These are phyloP conservation scores for Vipera latastei DNA, from an alignment of 2,797 vertebrate genomes.

Conservation along the genomic window DNA sequence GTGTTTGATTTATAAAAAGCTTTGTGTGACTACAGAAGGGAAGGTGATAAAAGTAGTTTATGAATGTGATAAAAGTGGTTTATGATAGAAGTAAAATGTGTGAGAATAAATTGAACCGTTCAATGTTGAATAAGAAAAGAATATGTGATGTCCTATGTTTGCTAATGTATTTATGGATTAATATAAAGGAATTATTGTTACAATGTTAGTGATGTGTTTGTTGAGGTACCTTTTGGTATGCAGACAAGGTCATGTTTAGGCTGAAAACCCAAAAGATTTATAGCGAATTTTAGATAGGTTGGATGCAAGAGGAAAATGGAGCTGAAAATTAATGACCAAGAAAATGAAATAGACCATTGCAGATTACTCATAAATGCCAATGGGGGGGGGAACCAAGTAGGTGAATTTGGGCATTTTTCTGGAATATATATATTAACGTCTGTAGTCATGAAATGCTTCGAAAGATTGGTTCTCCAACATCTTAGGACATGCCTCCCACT, in stretches of 20 bases:
- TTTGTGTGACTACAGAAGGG: background rate
- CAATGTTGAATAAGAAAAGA: background rate
- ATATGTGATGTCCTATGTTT: background rate
- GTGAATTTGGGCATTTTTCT: background rate
- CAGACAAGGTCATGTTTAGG: background rate
- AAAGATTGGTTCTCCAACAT: no score
- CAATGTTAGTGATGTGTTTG: background rate
- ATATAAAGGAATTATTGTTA: background rate
- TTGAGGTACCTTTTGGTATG: background rate
- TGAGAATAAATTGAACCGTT: background rate
- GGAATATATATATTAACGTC: no score
- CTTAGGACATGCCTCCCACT: no score
- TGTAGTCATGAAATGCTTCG: no score
- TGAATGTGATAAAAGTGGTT: background rate
- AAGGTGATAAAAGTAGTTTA: background rate
- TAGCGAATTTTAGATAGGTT: background rate
- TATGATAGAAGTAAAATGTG: background rate
- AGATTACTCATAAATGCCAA: background rate
- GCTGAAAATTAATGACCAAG: background rate
- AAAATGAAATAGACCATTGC: background rate
- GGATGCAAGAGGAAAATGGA: background rate
- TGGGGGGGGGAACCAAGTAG: no score
- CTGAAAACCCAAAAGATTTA: background rate
- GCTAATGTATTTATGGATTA: background rate
- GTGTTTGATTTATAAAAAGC: background rate